A percentile compares a stretch with the other conserved stretches of the same genome.
Evolutionary conservation across 2,797 vertebrate species (phyloP).

Genomic region (Cephalopachus bancanus): DNA sequence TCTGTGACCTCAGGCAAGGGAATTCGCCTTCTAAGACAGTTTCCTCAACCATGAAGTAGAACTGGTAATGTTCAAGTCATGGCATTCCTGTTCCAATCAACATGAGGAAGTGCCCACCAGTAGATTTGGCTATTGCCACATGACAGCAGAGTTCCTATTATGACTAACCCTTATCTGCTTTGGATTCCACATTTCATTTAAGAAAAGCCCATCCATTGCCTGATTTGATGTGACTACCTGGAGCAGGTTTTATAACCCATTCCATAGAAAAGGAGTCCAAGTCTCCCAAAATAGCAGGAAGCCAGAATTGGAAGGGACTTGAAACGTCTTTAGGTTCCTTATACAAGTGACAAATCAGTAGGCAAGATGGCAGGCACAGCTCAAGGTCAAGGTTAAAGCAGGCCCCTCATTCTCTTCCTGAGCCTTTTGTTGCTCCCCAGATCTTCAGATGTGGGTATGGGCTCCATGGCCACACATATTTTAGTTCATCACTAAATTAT

Average conservation of each 20-base stretch:
- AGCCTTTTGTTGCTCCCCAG: background rate
- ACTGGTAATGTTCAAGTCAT: background rate
- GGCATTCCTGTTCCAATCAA: background rate
- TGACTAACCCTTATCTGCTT: background rate
- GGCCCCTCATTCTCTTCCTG: background rate
- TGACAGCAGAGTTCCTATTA: background rate
- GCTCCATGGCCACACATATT: background rate
- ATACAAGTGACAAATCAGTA: background rate
- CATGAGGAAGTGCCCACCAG: background rate
- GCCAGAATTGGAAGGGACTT: background rate
- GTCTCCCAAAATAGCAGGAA: background rate
- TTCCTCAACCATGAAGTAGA: background rate
- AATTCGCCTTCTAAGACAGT: background rate
- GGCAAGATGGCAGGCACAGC: background rate
- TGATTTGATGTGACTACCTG: background rate
- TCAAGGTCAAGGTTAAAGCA: background rate
- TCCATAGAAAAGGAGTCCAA: background rate
- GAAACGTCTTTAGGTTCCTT: background rate
- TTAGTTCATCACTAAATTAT: constrained; percentile 14
- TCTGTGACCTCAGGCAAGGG: background rate
- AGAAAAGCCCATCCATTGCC: background rate
- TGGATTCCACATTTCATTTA: background rate
- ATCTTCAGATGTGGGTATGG: background rate
- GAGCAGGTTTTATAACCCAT: background rate
- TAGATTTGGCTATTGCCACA: background rate